phyloP scores from a whole-genome alignment of 1,140 invertebrate genomes.

The Coenobita brevimanus region DNA sequence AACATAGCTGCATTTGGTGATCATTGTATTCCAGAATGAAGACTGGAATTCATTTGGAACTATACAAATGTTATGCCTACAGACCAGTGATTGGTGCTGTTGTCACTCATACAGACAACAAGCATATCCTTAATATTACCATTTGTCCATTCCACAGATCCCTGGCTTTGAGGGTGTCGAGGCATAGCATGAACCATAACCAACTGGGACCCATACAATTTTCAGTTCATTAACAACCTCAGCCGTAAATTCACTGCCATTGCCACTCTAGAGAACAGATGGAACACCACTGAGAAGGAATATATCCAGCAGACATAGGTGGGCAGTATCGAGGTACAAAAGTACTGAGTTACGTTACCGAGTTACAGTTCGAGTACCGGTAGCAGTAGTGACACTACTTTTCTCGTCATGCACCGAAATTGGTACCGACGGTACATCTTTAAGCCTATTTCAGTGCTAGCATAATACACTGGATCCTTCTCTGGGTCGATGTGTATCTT shows the following conservation, averaged over 20 bases:
- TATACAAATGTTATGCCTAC: constrained; percentile 1
- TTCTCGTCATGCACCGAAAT: no score
- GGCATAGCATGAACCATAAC: constrained; percentile 23
- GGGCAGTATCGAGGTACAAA: no score
- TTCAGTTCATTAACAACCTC: not conserved
- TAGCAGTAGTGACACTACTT: no score
- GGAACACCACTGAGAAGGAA: not conserved
- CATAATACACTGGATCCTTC: no score
- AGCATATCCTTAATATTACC: constrained; percentile 6
- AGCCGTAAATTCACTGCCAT: constrained; percentile 3
- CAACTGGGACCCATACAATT: not conserved
- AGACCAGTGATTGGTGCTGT: not conserved
- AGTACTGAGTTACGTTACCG: no score
- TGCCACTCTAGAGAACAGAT: constrained; percentile 11
- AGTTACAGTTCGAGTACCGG: no score
- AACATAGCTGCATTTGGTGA: not conserved
- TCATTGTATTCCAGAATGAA: not conserved
- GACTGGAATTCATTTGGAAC: not conserved
- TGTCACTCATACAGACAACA: not conserved
- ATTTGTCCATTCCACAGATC: constrained; percentile 2
- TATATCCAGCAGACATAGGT: constrained; percentile 16
- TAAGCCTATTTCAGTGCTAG: no score
- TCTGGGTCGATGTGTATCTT: no score
- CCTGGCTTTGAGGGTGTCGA: constrained; percentile 9
- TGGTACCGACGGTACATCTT: no score